These are phyloP conservation scores for Smutsia gigantea DNA, from an alignment of 2,797 vertebrate genomes.

Conservation along the genomic window DNA sequence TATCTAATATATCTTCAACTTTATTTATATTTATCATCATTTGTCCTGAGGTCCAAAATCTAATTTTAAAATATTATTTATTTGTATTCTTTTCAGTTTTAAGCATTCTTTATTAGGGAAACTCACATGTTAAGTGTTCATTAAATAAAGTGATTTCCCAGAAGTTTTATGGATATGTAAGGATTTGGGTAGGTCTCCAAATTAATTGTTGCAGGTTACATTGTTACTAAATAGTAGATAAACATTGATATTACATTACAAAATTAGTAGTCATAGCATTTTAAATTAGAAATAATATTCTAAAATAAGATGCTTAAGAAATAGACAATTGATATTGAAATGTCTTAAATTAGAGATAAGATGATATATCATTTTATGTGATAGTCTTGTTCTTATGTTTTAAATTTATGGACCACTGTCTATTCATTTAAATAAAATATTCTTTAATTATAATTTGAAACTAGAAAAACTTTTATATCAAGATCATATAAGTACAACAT, in stretches of 20 bases:
- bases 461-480: neutral
- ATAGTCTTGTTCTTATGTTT: neutral
- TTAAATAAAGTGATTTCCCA: neutral
- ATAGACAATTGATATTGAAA: neutral
- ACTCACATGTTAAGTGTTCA: neutral
- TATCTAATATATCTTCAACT: conserved; percentile 72
- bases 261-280: neutral
- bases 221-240: neutral
- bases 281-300: neutral
- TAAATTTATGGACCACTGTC: neutral
- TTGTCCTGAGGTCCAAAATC: neutral
- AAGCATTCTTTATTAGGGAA: neutral
- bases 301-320: neutral
- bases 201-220: neutral
- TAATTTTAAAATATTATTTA: neutral
- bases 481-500: neutral
- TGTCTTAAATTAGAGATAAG: neutral
- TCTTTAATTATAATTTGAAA: neutral
- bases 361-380: neutral
- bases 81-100: neutral
- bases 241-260: neutral
- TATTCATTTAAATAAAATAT: neutral
- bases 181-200: neutral
- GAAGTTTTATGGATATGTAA: neutral
- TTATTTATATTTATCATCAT: conserved; percentile 64